phyloP scores from a whole-genome alignment of 2,113 vertebrate species.

The Nestor notabilis region DNA sequence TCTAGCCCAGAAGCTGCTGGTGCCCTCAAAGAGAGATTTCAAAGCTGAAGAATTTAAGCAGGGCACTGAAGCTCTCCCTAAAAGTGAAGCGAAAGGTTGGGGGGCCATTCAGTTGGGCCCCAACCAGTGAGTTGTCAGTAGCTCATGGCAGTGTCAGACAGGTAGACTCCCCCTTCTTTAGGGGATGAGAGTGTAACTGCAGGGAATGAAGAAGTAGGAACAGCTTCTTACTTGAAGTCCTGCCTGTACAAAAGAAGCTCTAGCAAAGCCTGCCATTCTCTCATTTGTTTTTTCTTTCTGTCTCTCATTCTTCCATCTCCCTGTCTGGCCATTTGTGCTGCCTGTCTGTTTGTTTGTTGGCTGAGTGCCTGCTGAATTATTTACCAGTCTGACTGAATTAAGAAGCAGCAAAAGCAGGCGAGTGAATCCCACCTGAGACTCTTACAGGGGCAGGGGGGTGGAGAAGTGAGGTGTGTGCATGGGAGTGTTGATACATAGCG shows the following conservation, averaged over 20 bases:
- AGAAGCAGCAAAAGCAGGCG: slow-evolving; percentile 2
- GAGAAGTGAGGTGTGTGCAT: neutral
- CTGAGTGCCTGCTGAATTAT: slow-evolving; percentile 65
- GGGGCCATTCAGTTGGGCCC: neutral
- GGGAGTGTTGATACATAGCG: neutral
- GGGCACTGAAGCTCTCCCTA: neutral
- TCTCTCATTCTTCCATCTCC: neutral
- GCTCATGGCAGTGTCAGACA: neutral
- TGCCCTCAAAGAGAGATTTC: neutral
- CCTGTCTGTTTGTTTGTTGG: slow-evolving; percentile 57
- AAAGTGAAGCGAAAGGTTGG: neutral
- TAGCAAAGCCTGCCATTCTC: neutral
- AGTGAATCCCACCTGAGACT: slow-evolving; percentile 60
- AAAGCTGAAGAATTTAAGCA: neutral
- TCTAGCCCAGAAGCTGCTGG: neutral
- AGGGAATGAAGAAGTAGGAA: neutral
- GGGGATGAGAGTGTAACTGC: neutral
- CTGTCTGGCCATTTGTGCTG: slow-evolving; percentile 24
- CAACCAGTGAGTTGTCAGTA: neutral
- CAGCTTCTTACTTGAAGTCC: neutral
- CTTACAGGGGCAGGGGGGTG: neutral
- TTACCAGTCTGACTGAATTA: slow-evolving; percentile 61
- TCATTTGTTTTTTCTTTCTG: neutral
- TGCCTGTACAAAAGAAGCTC: neutral
- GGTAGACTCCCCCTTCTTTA: neutral